Evolutionary conservation across 2,888 invertebrate species (phyloP).

Genomic region (Himalopsyche anomala): DNA sequence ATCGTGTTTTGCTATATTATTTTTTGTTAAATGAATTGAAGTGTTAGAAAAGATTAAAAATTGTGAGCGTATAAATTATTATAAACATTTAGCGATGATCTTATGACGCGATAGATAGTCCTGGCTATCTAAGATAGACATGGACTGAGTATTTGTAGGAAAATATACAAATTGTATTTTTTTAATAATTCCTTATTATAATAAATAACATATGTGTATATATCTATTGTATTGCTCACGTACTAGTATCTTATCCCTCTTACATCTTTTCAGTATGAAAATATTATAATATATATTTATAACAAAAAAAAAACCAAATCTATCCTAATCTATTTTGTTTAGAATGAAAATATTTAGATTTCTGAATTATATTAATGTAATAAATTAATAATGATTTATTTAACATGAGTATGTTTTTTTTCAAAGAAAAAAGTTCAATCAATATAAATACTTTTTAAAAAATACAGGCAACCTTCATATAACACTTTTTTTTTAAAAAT

Average conservation of each 20-base stretch:
- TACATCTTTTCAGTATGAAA: background rate
- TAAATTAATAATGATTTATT: no score
- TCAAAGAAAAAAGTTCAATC: no score
- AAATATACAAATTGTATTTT: constrained; percentile 17
- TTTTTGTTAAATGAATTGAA: background rate
- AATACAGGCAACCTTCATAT: no score
- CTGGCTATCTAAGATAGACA: background rate
- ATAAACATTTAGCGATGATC: constrained; percentile 7
- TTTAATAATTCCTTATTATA: constrained; percentile 19
- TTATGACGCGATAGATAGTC: background rate
- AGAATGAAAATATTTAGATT: no score
- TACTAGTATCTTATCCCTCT: background rate
- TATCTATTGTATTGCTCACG: background rate
- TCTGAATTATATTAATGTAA: no score
- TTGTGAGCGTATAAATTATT: background rate
- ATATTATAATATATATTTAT: background rate
- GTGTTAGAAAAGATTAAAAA: background rate
- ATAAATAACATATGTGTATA: constrained; percentile 15
- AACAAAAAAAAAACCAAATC: no score
- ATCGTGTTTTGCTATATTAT: no score
- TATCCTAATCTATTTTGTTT: no score
- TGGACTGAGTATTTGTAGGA: background rate
- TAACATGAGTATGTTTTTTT: no score
- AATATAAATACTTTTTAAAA: no score
- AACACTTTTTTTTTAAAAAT: no score